Conservation (phyloP, 2,113 vertebrate species). For the Egretta garzetta region DNA sequence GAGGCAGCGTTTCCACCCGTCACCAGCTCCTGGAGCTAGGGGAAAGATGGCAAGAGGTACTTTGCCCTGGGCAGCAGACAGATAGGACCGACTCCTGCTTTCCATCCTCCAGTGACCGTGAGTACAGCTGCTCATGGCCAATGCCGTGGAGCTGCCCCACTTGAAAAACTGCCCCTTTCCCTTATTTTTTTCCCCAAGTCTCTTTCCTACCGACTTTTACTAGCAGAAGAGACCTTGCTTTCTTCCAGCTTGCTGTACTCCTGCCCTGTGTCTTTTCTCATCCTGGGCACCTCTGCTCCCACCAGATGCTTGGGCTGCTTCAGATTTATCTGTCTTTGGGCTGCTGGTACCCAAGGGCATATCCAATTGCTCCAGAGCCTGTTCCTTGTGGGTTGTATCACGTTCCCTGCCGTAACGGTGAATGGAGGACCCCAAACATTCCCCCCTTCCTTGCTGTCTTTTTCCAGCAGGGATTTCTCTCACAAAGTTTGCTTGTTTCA, state of each 20-base stretch:
- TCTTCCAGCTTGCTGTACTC: neutral
- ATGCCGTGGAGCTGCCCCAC: rapidly evolving
- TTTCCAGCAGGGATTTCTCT: neutral
- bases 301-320: rapidly evolving
- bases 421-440: neutral
- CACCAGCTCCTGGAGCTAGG: neutral
- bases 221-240: neutral
- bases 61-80: neutral
- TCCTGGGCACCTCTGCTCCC: neutral
- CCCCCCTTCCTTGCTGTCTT: neutral
- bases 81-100: neutral
- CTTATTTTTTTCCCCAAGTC: neutral
- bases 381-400: neutral
- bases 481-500: neutral
- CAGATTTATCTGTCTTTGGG: neutral
- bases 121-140: neutral
- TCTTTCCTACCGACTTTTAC: neutral
- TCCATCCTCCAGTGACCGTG: neutral
- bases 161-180: neutral
- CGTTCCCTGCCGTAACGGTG: rapidly evolving
- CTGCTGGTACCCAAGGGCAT: neutral
- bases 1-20: neutral
- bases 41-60: neutral
- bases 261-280: neutral
- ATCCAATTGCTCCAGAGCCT: neutral